Conservation (phyloP, 1,140 invertebrate genomes). For the Yoshiicerus persimilis region DNA sequence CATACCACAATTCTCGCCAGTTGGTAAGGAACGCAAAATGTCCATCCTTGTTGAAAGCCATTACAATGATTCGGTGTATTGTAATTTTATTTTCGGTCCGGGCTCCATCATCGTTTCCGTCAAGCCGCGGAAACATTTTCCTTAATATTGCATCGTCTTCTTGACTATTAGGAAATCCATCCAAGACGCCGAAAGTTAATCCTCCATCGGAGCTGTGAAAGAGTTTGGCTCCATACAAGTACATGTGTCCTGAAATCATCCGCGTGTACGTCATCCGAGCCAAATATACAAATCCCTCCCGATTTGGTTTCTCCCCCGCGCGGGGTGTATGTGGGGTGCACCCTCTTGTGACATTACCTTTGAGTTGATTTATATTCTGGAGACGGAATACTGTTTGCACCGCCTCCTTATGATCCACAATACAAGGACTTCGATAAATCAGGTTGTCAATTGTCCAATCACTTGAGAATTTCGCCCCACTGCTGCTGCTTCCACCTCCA, state of each 20-base stretch:
- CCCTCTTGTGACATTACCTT: too few relatives aligned
- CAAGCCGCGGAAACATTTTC: too few relatives aligned
- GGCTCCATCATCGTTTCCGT: too few relatives aligned
- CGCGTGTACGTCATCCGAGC: conserved; percentile 11
- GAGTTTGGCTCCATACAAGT: neutral
- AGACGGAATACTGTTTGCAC: neutral
- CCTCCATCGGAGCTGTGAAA: conserved; percentile 20
- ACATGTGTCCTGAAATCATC: neutral
- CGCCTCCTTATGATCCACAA: neutral
- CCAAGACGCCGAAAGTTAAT: neutral
- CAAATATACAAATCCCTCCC: neutral
- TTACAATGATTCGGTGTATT: neutral
- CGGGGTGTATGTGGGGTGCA: neutral
- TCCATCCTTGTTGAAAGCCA: neutral
- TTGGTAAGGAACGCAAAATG: conserved; percentile 23
- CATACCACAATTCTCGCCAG: neutral
- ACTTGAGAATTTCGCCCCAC: too few relatives aligned
- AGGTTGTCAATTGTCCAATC: neutral
- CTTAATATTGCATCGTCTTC: too few relatives aligned
- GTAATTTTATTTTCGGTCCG: neutral
- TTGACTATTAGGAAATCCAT: neutral
- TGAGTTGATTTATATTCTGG: too few relatives aligned
- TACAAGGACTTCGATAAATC: neutral
- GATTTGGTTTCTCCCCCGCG: neutral
- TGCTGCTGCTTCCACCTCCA: neutral